Evolutionary conservation across 2,888 invertebrate genomes (phyloP).

Genomic region (Syrphus vitripennis): DNA sequence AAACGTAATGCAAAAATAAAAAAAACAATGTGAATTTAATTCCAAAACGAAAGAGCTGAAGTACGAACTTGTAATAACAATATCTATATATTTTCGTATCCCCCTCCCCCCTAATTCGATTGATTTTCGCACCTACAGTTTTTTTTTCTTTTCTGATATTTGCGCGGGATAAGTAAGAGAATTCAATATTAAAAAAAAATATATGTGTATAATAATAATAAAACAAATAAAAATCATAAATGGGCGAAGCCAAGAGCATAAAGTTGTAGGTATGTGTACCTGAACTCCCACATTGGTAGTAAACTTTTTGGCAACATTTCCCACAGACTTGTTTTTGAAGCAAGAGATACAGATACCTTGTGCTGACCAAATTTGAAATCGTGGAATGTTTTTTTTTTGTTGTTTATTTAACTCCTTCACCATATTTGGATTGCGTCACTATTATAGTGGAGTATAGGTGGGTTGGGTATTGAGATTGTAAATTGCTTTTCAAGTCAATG

Average conservation of each 20-base stretch:
- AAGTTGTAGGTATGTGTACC: conserved; percentile 29
- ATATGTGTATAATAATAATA: conserved; percentile 10
- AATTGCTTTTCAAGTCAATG: conserved; percentile 28
- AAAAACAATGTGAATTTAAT: conserved; percentile 19
- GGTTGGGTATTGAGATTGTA: conserved; percentile 23
- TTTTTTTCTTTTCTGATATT: conserved; percentile 16
- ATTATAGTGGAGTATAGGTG: conserved; percentile 40
- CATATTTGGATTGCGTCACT: conserved; percentile 59
- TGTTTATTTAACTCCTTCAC: conserved; percentile 10
- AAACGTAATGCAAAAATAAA: conserved; percentile 29
- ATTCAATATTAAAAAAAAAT: conserved; percentile 1
- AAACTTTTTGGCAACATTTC: conserved; percentile 54
- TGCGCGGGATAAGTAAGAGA: conserved; percentile 44
- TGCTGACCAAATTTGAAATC: conserved; percentile 55
- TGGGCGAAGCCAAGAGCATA: conserved; percentile 33
- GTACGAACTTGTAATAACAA: conserved; percentile 40
- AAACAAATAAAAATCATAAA: conserved; percentile 44
- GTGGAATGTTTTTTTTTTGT: not conserved
- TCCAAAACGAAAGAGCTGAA: conserved; percentile 59
- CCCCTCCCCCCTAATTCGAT: not conserved
- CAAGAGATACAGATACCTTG: conserved; percentile 18
- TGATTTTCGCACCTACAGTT: conserved; percentile 27
- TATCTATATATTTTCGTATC: not conserved
- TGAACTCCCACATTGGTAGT: conserved; percentile 44
- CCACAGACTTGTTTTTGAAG: conserved; percentile 25